A percentile compares a stretch with the other conserved stretches of the same genome.
Conservation (phyloP, 2,113 vertebrate genomes). For the Poeciliopsis prolifica region DNA sequence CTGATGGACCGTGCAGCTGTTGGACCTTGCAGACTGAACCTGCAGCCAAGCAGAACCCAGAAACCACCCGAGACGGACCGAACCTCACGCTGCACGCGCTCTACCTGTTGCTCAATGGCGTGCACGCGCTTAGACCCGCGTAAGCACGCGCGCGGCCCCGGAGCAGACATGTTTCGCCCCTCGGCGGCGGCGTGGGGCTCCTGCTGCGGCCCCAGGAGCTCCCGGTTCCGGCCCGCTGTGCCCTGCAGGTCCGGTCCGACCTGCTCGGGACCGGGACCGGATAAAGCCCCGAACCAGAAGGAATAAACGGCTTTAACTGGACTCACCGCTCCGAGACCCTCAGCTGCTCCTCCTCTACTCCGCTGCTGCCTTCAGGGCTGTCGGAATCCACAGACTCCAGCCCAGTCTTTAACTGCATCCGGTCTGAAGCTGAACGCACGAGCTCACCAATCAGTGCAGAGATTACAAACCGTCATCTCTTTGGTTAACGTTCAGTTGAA, state of each 20-base stretch:
- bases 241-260: neutral
- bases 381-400: neutral
- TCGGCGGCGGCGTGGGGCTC: neutral
- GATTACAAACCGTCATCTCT: no score
- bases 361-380: neutral
- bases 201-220: neutral
- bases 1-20: neutral
- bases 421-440: no score
- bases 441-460: no score
- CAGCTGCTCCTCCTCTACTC: conserved; percentile 1
- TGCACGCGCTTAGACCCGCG: neutral
- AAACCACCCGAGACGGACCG: neutral
- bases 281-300: neutral
- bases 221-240: neutral
- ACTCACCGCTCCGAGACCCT: neutral
- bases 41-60: neutral
- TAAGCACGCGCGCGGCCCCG: neutral
- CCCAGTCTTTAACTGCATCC: no score
- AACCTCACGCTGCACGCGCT: neutral
- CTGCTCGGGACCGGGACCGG: neutral
- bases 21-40: neutral
- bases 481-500: no score
- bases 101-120: no score
- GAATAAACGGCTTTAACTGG: neutral
- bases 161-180: neutral